Evolutionary conservation across 1,140 invertebrate species (phyloP).

Genomic region (Drosophila sp.): DNA sequence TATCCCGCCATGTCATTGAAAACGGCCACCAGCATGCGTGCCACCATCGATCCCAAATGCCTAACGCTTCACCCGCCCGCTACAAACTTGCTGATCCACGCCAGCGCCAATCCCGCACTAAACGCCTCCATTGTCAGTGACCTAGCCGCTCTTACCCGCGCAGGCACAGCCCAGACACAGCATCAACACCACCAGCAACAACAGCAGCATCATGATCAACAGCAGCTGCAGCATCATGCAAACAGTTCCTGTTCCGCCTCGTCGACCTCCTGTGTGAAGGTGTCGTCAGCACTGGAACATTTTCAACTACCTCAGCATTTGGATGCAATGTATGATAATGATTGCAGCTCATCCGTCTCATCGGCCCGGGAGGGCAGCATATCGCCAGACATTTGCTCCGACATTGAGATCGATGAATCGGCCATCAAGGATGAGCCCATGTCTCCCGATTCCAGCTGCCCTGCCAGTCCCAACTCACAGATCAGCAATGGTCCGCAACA

Average conservation of each 20-base stretch:
- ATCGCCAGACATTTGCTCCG: conserved; percentile 76
- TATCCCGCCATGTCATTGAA: conserved; percentile 89
- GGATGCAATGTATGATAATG: conserved; percentile 63
- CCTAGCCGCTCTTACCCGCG: conserved; percentile 22
- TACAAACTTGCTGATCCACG: conserved; percentile 51
- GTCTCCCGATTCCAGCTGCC: conserved; percentile 87
- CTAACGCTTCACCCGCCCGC: conserved; percentile 66
- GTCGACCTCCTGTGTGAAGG: conserved; percentile 17
- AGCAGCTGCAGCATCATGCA: conserved; percentile 2
- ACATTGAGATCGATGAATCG: conserved; percentile 84
- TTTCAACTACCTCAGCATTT: conserved; percentile 74
- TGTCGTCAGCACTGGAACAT: conserved; percentile 47
- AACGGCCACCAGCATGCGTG: conserved; percentile 82
- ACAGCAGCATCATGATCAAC: conserved; percentile 29
- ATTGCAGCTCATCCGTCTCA: conserved; percentile 70
- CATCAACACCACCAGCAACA: conserved; percentile 37
- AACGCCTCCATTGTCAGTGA: conserved; percentile 44
- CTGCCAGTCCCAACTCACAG: conserved; percentile 85
- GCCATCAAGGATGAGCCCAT: conserved; percentile 89
- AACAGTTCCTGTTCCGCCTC: conserved; percentile 12
- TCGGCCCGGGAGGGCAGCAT: conserved; percentile 72
- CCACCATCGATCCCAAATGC: conserved; percentile 77
- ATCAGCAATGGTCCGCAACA: conserved; percentile 49
- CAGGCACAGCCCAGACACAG: conserved; percentile 31
- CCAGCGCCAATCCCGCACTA: conserved; percentile 56